Percentiles rank a stretch among this genome's conserved stretches.
Conservation (phyloP, 1,140 invertebrate genomes). For the Aphelenchoides avenae region DNA sequence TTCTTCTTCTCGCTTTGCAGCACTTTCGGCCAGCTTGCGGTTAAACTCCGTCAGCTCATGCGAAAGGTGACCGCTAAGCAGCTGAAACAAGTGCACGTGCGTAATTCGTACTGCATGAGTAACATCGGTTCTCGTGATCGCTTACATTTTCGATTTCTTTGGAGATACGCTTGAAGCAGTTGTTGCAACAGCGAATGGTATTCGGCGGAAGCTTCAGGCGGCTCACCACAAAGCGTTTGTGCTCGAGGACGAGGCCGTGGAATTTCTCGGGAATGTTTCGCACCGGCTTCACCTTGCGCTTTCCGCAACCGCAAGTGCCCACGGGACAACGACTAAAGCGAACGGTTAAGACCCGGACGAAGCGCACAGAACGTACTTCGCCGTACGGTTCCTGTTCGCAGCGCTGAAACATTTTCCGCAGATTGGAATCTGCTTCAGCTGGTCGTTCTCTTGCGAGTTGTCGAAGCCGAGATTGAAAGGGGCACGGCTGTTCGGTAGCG, state of each 20-base stretch:
- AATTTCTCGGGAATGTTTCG: constrained; percentile 30
- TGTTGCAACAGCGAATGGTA: constrained; percentile 28
- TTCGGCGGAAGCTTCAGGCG: constrained; percentile 28
- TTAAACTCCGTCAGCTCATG: constrained; percentile 22
- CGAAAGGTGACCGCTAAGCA: constrained; percentile 20
- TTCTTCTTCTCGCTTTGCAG: no score
- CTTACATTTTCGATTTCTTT: constrained; percentile 33
- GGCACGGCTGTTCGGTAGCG: constrained; percentile 14
- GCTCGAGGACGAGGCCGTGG: constrained; percentile 9
- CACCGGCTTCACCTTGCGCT: constrained; percentile 33
- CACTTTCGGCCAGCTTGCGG: no score
- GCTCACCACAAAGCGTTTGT: constrained; percentile 27
- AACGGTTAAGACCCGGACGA: background rate
- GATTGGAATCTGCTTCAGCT: constrained; percentile 19
- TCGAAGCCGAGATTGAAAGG: background rate
- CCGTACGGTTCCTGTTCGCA: constrained; percentile 16
- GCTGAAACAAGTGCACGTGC: constrained; percentile 7
- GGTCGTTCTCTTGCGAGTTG: constrained; percentile 4
- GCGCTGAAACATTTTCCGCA: constrained; percentile 23
- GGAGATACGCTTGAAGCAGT: constrained; percentile 25
- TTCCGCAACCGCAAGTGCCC: constrained; percentile 21
- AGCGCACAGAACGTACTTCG: constrained; percentile 12
- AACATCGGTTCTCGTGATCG: no score
- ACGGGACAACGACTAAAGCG: constrained; percentile 28
- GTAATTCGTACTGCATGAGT: no score